Evolutionary conservation across 1,140 invertebrate species (phyloP).

Genomic region (Probaryconus sp.): DNA sequence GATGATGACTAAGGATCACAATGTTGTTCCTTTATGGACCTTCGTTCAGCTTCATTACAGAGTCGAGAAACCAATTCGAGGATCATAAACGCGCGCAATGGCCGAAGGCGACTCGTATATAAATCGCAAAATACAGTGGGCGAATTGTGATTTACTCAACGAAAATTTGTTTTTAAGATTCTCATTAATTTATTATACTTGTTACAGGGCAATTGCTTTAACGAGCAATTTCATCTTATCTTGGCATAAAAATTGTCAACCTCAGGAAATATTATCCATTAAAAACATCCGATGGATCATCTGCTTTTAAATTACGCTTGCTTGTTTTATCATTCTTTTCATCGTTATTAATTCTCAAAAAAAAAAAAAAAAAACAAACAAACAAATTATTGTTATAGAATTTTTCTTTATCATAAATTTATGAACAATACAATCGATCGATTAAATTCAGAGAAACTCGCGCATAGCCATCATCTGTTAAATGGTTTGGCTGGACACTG

Average conservation of each 20-base stretch:
- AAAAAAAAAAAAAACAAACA: no score
- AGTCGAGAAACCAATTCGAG: constrained; percentile 60
- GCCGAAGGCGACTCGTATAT: constrained; percentile 58
- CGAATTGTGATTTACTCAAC: constrained; percentile 45
- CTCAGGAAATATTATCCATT: not conserved
- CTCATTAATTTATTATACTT: constrained; percentile 14
- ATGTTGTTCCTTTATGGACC: constrained; percentile 55
- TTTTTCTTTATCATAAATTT: no score
- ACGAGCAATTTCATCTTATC: constrained; percentile 10
- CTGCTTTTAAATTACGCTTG: no score
- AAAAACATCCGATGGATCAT: no score
- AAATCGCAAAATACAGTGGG: constrained; percentile 41
- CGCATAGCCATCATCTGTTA: no score
- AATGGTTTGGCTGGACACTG: no score
- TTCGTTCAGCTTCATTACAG: constrained; percentile 49
- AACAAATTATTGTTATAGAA: no score
- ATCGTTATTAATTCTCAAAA: no score
- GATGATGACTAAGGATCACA: constrained; percentile 40
- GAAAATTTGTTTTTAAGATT: constrained; percentile 36
- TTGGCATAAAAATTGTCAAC: not conserved
- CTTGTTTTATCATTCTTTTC: no score
- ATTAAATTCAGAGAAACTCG: no score
- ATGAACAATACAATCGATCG: no score
- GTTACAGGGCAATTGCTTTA: constrained; percentile 24
- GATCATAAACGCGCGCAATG: constrained; percentile 48